phyloP scores from a whole-genome alignment of 2,888 invertebrate species.

The Eupithecia tripunctaria region DNA sequence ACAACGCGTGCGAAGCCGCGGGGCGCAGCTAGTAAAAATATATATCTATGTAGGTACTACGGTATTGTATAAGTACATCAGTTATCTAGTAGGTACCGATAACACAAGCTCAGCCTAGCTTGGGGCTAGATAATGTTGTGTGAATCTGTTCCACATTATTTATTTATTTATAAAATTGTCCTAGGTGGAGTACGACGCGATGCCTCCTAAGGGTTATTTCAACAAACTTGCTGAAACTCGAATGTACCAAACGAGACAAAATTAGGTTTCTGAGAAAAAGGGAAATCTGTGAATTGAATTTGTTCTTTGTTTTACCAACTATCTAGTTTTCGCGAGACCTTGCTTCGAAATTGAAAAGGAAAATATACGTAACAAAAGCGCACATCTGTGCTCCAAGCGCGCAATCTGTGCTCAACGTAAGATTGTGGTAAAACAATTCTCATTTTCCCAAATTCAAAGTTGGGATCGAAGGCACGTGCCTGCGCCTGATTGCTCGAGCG shows the following conservation, averaged over 20 bases:
- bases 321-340: not conserved
- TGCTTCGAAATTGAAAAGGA: not conserved
- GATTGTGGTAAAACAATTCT: slow-evolving; percentile 4
- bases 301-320: not conserved
- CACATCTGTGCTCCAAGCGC: slow-evolving; percentile 1
- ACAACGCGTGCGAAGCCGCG: too few species aligned
- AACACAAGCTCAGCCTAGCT: too few species aligned
- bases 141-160: too few species aligned
- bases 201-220: not conserved
- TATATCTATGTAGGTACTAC: too few species aligned
- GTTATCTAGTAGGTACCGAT: too few species aligned
- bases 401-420: not conserved
- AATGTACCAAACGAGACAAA: not conserved
- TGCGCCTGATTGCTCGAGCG: slow-evolving; percentile 44
- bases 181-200: too few species aligned
- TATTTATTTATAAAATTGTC: too few species aligned
- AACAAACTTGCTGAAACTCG: not conserved
- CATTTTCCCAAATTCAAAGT: slow-evolving; percentile 4
- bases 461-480: slow-evolving; percentile 46
- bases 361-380: not conserved
- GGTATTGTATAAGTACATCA: too few species aligned
- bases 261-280: not conserved
- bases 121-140: too few species aligned
- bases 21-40: too few species aligned
- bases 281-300: not conserved